Conservation (phyloP, 2,797 vertebrate species). For the Thunnus albacares region DNA sequence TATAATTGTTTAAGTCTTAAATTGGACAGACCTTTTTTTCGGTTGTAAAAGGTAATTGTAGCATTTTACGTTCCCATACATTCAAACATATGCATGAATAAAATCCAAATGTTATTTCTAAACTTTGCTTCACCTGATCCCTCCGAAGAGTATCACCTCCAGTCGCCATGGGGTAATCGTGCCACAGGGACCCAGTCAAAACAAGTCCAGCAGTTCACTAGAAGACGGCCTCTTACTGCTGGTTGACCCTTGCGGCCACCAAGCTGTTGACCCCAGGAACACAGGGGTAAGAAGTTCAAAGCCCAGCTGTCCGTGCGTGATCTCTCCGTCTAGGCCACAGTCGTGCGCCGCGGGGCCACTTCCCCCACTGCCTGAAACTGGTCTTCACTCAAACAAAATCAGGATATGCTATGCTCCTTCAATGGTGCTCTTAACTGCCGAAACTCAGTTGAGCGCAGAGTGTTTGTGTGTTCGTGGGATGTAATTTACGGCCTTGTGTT, state of each 20-base stretch:
- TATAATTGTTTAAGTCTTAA: constrained; percentile 71
- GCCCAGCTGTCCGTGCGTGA: constrained; percentile 83
- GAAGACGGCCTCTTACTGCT: constrained; percentile 80
- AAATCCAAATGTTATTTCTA: constrained; percentile 70
- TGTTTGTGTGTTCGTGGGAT: constrained; percentile 82
- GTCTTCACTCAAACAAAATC: constrained; percentile 76
- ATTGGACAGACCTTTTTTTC: constrained; percentile 52
- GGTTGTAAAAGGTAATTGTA: constrained; percentile 59
- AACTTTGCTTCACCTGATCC: constrained; percentile 78
- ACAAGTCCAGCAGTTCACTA: constrained; percentile 78
- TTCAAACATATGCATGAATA: constrained; percentile 37
- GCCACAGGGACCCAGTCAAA: constrained; percentile 82
- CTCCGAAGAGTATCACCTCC: constrained; percentile 68
- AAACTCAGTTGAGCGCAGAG: constrained; percentile 77
- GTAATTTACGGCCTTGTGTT: constrained; percentile 81
- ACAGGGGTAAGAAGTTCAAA: constrained; percentile 85
- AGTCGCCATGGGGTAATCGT: constrained; percentile 71
- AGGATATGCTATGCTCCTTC: constrained; percentile 74
- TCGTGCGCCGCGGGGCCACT: constrained; percentile 73
- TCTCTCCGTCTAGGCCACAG: constrained; percentile 73
- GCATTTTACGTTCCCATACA: constrained; percentile 21
- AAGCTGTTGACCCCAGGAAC: constrained; percentile 83
- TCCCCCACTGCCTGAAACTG: constrained; percentile 67
- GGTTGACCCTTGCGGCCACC: constrained; percentile 79
- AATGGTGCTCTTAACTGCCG: constrained; percentile 75